phyloP scores from a whole-genome alignment of 2,113 vertebrate species.

The Orcinus orca region DNA sequence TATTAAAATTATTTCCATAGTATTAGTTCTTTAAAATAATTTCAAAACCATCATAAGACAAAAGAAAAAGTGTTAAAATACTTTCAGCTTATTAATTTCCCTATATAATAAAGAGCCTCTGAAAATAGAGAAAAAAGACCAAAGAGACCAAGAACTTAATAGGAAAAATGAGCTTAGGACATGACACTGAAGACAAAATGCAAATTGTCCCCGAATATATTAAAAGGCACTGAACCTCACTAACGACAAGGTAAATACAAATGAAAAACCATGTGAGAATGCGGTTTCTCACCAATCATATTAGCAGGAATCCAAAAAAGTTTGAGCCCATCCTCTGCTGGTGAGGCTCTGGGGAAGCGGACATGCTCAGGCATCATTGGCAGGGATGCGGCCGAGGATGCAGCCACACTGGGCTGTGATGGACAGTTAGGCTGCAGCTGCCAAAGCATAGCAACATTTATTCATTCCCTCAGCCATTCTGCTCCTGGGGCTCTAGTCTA shows the following conservation, averaged over 20 bases:
- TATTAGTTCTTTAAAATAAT: constrained; percentile 13
- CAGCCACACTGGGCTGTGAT: no score
- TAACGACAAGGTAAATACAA: neutral
- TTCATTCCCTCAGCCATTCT: neutral
- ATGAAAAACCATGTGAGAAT: neutral
- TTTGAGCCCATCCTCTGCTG: neutral
- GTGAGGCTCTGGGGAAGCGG: neutral
- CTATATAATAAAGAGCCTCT: neutral
- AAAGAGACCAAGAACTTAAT: neutral
- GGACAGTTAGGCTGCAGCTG: neutral
- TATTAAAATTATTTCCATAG: constrained; percentile 1
- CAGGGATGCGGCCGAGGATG: neutral
- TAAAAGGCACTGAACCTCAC: neutral
- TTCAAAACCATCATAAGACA: neutral
- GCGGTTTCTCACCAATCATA: neutral
- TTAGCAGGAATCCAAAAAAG: neutral
- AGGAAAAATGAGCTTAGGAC: neutral
- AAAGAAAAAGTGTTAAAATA: constrained; percentile 12
- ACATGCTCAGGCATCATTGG: neutral
- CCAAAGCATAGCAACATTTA: neutral
- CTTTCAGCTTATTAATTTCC: constrained; percentile 35
- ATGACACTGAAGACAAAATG: neutral
- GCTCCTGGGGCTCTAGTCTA: neutral
- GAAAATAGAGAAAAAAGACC: neutral
- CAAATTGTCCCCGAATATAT: neutral